Percentiles rank a stretch among this genome's conserved stretches.
These are phyloP conservation scores for Mustelus asterias DNA, from an alignment of 2,113 vertebrate genomes.

Conservation along the genomic window DNA sequence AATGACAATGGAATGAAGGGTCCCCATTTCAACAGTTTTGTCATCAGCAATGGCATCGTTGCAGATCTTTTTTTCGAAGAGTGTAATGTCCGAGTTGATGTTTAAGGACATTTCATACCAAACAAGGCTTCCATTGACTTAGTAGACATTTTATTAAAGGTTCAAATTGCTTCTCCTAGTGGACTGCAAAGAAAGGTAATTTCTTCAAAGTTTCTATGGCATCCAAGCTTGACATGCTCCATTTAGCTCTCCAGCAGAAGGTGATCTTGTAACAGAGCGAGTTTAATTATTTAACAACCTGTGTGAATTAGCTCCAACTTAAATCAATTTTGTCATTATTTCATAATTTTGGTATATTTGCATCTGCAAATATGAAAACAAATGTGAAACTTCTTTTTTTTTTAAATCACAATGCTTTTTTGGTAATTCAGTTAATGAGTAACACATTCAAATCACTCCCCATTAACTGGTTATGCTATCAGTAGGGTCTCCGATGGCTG, in stretches of 20 bases:
- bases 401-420: neutral
- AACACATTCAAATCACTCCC: neutral
- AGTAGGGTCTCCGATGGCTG: neutral
- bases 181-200: neutral
- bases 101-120: neutral
- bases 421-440: neutral
- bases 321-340: neutral
- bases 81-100: neutral
- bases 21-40: neutral
- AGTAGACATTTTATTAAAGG: neutral
- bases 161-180: neutral
- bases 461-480: neutral
- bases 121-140: neutral
- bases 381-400: neutral
- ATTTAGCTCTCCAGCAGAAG: neutral
- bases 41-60: neutral
- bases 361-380: neutral
- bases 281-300: neutral
- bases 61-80: neutral
- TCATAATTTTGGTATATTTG: neutral
- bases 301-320: neutral
- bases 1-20: neutral
- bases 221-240: neutral
- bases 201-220: neutral
- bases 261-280: neutral